These are phyloP conservation scores for Sipha maydis DNA, from an alignment of 2,888 invertebrate species.

Conservation along the genomic window DNA sequence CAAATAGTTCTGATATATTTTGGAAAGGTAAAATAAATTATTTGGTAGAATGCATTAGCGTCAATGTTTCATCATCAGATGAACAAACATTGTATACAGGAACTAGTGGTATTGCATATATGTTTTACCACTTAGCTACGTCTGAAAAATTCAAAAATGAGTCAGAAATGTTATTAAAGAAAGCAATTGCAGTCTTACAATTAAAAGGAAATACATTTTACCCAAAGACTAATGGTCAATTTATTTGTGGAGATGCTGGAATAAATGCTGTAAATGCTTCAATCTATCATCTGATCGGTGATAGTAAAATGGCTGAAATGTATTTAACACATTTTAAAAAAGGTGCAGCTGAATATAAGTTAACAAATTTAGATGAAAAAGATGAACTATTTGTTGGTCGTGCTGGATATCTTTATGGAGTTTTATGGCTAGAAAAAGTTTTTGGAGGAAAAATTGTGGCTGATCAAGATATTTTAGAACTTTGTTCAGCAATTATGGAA, in stretches of 20 bases:
- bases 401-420: slow-evolving; percentile 83
- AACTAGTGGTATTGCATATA: slow-evolving; percentile 78
- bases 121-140: slow-evolving; percentile 78
- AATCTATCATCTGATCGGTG: slow-evolving; percentile 70
- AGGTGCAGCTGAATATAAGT: slow-evolving; percentile 69
- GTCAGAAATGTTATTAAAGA: slow-evolving; percentile 70
- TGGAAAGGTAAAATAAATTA: slow-evolving; percentile 61
- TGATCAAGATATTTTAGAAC: slow-evolving; percentile 71
- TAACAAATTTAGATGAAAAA: slow-evolving; percentile 75
- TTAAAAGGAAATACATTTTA: slow-evolving; percentile 71
- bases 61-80: slow-evolving; percentile 67
- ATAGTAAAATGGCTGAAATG: slow-evolving; percentile 66
- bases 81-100: slow-evolving; percentile 72
- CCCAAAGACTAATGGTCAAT: slow-evolving; percentile 69
- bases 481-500: slow-evolving; percentile 77
- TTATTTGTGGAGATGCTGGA: slow-evolving; percentile 83
- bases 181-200: slow-evolving; percentile 73
- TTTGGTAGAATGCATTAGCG: slow-evolving; percentile 65
- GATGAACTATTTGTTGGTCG: slow-evolving; percentile 89
- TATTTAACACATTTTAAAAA: slow-evolving; percentile 68
- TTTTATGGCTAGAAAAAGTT: slow-evolving; percentile 77
- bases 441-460: slow-evolving; percentile 69
- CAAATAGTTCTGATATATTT: slow-evolving; percentile 13
- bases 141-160: slow-evolving; percentile 70
- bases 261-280: slow-evolving; percentile 79